Evolutionary conservation across 2,888 invertebrate genomes (phyloP), one percentile per base, ranked within the genome.

Genomic region (Oscheius sp.): DNA sequence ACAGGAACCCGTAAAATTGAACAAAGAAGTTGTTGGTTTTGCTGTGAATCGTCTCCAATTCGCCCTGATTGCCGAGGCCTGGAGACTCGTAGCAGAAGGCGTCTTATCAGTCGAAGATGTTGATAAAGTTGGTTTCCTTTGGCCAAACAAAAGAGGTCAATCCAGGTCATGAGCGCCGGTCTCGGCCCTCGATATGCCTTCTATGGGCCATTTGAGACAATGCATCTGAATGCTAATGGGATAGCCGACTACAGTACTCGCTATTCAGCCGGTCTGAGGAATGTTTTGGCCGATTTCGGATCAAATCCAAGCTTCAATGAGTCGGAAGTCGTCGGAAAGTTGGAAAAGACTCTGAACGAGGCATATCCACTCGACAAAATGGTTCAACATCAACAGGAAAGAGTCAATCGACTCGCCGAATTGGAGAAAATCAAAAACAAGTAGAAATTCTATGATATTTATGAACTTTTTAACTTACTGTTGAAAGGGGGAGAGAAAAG

Each of bases 131-230:
- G 31, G 46, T n/a, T 12, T 0, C 5, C 31, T 29, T 29, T 31
- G 33, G 25, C 17, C 29, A 25, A n/a, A 42, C 42, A 25, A 25
- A 25, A 42, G 6, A 15, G 2, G 29, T 29, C 4, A 15, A 3
- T 70, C 25, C 23, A 74, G 76, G 74, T 76, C 4, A 79, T 80
- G 78, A 70, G 70, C 20, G 72, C 68, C 6, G 80, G 80, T 17
- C 90, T 97, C 42, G 96, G 96, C 12, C 92, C 93, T 91, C 91
- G 96, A 57, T 97, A 96, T 87, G 96, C 96, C 6, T 96, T 96
- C 89, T 90, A 96, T 71, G 97, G 97, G 2, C 92, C 95, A 0
- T 89, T 96, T 74, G 95, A 96, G 89, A 94, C 95, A 0, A 93
- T 93, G 0, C 95, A 95, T 88, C 90, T 96, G 71, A 97, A 97